These are phyloP conservation scores for Andrena hattorfiana DNA, from an alignment of 2,888 invertebrate species.

Conservation along the genomic window DNA sequence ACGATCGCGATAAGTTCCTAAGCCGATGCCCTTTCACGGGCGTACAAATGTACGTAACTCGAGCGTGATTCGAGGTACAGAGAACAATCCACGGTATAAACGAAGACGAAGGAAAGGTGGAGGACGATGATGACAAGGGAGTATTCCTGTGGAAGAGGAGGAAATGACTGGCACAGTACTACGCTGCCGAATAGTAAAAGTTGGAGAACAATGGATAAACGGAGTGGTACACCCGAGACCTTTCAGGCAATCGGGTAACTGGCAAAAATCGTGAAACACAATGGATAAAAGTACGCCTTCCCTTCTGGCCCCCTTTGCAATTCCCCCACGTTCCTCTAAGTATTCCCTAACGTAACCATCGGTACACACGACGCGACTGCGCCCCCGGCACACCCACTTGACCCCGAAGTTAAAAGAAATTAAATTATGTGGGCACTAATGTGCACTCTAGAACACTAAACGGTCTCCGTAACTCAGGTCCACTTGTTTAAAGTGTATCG, in stretches of 20 bases:
- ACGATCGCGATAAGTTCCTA: not conserved
- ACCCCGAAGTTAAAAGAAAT: slow-evolving; percentile 77
- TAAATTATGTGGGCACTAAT: slow-evolving; percentile 78
- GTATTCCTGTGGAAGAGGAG: slow-evolving; percentile 55
- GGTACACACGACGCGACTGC: slow-evolving; percentile 68
- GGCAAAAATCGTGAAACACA: slow-evolving; percentile 77
- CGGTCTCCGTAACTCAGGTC: slow-evolving; percentile 17
- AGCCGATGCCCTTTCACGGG: not conserved
- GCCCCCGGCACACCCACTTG: slow-evolving; percentile 78
- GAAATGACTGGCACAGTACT: slow-evolving; percentile 78
- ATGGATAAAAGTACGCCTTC: slow-evolving; percentile 77
- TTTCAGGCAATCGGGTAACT: slow-evolving; percentile 80
- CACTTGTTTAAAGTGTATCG: slow-evolving; percentile 5
- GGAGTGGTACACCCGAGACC: slow-evolving; percentile 77
- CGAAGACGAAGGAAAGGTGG: slow-evolving; percentile 44
- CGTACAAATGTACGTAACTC: slow-evolving; percentile 4
- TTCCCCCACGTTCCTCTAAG: slow-evolving; percentile 50
- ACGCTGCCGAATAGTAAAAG: slow-evolving; percentile 79
- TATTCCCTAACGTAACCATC: slow-evolving; percentile 41
- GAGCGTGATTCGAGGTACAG: slow-evolving; percentile 30
- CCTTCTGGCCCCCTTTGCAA: slow-evolving; percentile 47
- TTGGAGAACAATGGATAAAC: slow-evolving; percentile 81
- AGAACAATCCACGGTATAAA: slow-evolving; percentile 22
- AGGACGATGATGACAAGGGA: slow-evolving; percentile 70
- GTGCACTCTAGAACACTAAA: slow-evolving; percentile 62